These are phyloP conservation scores for Canis aureus DNA, from an alignment of 2,113 vertebrate species.

Conservation along the genomic window DNA sequence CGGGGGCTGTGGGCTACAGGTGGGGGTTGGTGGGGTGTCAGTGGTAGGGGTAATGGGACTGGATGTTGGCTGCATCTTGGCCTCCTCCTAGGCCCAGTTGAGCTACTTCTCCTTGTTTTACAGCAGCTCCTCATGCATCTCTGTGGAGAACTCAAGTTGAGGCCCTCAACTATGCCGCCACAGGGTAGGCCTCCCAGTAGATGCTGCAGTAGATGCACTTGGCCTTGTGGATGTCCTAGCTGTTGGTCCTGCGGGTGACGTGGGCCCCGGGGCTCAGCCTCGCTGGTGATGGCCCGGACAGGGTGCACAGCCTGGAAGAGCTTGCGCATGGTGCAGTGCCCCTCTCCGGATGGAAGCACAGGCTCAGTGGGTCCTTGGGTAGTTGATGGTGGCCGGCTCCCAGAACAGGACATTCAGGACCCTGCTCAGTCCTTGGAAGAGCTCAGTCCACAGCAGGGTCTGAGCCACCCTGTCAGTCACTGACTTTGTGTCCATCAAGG, in stretches of 20 bases:
- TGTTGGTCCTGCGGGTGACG: slow-evolving; percentile 85
- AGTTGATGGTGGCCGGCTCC: neutral
- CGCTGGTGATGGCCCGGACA: slow-evolving; percentile 94
- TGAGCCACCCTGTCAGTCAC: neutral
- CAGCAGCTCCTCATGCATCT: slow-evolving; percentile 94
- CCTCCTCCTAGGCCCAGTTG: slow-evolving; percentile 95
- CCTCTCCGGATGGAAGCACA: neutral
- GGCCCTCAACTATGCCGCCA: slow-evolving; percentile 93
- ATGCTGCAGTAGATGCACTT: slow-evolving; percentile 97
- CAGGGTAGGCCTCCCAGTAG: slow-evolving; percentile 96
- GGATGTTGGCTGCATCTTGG: slow-evolving; percentile 95
- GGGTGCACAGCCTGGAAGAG: neutral
- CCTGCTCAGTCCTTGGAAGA: neutral
- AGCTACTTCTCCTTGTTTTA: slow-evolving; percentile 97
- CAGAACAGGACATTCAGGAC: neutral
- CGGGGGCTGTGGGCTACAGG: too few species aligned
- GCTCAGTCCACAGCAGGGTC: neutral
- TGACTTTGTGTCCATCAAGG: neutral
- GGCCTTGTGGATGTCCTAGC: slow-evolving; percentile 96
- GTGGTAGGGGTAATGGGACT: slow-evolving; percentile 95
- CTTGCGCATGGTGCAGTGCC: fast-evolving
- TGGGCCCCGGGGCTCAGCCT: slow-evolving; percentile 90
- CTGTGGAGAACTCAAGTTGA: slow-evolving; percentile 96
- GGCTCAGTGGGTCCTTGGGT: neutral
- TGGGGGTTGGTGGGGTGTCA: slow-evolving; percentile 64